These are phyloP conservation scores for Macrocentrus cingulum DNA, from an alignment of 1,140 invertebrate species.

Conservation along the genomic window DNA sequence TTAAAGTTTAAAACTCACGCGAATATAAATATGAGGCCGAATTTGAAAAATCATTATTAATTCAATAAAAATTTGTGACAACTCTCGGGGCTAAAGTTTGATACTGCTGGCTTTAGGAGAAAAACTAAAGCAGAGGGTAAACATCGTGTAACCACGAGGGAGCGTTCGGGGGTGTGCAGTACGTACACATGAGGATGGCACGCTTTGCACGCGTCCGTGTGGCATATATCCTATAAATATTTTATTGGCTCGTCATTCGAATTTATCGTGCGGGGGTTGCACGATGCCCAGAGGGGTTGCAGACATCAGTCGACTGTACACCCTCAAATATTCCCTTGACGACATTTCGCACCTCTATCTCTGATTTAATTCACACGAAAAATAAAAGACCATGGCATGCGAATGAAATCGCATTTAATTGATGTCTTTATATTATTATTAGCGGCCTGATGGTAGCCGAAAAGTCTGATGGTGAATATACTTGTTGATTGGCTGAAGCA, in stretches of 20 bases:
- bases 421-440: neutral
- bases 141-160: constrained; percentile 49
- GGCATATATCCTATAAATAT: constrained; percentile 54
- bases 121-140: constrained; percentile 40
- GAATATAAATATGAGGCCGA: too few species aligned
- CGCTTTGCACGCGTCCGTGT: neutral
- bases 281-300: neutral
- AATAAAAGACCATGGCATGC: constrained; percentile 5
- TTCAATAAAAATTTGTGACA: too few species aligned
- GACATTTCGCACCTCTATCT: constrained; percentile 15
- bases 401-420: constrained; percentile 13
- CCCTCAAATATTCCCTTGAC: constrained; percentile 14
- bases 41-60: too few species aligned
- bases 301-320: too few species aligned
- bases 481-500: constrained; percentile 15
- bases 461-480: constrained; percentile 10
- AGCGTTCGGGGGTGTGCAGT: constrained; percentile 34
- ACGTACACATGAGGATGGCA: neutral
- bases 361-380: constrained; percentile 7
- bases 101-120: too few species aligned
- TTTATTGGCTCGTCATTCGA: constrained; percentile 56
- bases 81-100: too few species aligned
- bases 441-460: neutral
- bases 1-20: too few species aligned
- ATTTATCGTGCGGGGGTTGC: constrained; percentile 42